Conservation (phyloP, 2,888 invertebrate species). For the Acanthopleura granulata region DNA sequence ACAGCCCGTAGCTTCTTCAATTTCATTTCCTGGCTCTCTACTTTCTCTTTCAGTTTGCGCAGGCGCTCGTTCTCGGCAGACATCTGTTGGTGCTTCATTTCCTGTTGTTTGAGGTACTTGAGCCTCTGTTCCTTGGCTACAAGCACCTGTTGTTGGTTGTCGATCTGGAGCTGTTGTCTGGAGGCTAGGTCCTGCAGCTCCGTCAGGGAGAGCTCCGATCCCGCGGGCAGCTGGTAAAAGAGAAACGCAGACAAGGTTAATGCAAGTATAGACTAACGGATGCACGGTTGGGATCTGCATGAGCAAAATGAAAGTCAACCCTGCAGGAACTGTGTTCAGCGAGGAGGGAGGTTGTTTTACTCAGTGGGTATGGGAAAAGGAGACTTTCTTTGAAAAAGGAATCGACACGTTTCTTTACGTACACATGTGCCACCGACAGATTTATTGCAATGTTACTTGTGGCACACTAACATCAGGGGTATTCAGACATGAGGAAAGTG, state of each 20-base stretch:
- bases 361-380: no score
- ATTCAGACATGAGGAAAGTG: no score
- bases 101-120: slow-evolving; percentile 94
- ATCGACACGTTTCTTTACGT: no score
- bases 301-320: no score
- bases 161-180: slow-evolving; percentile 97
- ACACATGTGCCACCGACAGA: no score
- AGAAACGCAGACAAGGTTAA: neutral
- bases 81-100: slow-evolving; percentile 75
- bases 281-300: no score
- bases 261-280: neutral
- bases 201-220: slow-evolving; percentile 75
- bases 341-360: no score
- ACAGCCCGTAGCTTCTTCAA: slow-evolving; percentile 90
- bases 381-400: no score
- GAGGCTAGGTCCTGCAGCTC: slow-evolving; percentile 98
- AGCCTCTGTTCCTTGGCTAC: slow-evolving; percentile 93
- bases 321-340: no score
- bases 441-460: no score
- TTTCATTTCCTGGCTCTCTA: slow-evolving; percentile 95
- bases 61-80: slow-evolving; percentile 91
- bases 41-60: slow-evolving; percentile 88
- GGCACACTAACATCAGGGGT: no score
- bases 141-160: slow-evolving; percentile 90
- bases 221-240: slow-evolving; percentile 27